Evolutionary conservation across 2,888 invertebrate genomes (phyloP).

Genomic region (Galerucella pusilla): DNA sequence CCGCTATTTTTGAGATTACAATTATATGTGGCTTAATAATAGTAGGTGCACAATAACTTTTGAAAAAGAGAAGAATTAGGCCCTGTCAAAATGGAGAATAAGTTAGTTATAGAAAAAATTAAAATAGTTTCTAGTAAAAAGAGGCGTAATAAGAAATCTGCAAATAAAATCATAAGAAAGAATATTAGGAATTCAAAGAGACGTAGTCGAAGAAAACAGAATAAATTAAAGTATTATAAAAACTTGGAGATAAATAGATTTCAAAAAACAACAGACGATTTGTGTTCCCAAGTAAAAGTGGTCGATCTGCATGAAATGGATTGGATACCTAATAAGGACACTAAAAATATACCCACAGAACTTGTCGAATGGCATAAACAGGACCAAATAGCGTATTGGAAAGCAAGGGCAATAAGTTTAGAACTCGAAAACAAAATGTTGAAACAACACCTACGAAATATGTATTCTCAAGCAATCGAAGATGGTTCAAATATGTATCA

Average conservation of each 20-base stretch:
- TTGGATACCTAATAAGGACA: constrained; percentile 42
- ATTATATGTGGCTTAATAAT: too few species aligned
- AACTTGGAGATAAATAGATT: constrained; percentile 45
- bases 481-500: constrained; percentile 43
- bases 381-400: constrained; percentile 73
- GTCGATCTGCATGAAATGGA: constrained; percentile 57
- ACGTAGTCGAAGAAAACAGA: constrained; percentile 48
- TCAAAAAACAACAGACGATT: constrained; percentile 50
- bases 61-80: too few species aligned
- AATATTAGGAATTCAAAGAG: constrained; percentile 32
- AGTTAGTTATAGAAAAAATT: not conserved
- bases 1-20: too few species aligned
- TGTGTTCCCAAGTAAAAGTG: constrained; percentile 53
- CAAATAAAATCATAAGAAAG: not conserved
- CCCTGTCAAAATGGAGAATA: not conserved
- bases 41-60: too few species aligned
- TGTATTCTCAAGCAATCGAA: constrained; percentile 57
- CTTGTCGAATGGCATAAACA: constrained; percentile 67
- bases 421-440: constrained; percentile 71
- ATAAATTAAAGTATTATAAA: constrained; percentile 49
- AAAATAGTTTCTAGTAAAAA: constrained; percentile 1
- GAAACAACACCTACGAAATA: constrained; percentile 66
- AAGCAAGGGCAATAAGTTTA: constrained; percentile 69
- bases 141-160: not conserved
- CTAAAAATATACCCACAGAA: constrained; percentile 48